Evolutionary conservation across 1,140 invertebrate genomes (phyloP).

Genomic region (Papilio helenus): DNA sequence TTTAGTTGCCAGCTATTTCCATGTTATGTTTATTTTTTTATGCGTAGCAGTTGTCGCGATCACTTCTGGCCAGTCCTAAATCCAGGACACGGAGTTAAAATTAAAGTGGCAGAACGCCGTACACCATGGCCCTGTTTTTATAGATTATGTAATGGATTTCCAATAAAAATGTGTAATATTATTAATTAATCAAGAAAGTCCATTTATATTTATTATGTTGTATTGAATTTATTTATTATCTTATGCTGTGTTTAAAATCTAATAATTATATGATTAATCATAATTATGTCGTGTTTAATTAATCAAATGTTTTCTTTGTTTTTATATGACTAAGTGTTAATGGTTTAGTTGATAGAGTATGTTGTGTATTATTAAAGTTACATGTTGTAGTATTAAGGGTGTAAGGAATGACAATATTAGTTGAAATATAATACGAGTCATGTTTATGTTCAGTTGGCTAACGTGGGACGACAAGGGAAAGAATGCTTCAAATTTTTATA

Average conservation of each 20-base stretch:
- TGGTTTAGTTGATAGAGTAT: background rate
- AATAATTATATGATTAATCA: background rate
- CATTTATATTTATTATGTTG: background rate
- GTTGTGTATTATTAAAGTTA: background rate
- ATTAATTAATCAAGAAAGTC: background rate
- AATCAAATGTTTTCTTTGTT: background rate
- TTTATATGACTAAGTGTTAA: background rate
- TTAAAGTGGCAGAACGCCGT: constrained; percentile 14
- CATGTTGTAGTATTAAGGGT: background rate
- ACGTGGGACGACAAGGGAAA: constrained; percentile 1
- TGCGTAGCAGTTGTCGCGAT: background rate
- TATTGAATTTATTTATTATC: background rate
- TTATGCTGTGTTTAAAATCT: background rate
- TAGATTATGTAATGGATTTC: background rate
- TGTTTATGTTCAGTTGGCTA: background rate
- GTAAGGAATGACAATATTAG: background rate
- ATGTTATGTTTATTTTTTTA: constrained; percentile 3
- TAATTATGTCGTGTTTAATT: background rate
- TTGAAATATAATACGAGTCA: background rate
- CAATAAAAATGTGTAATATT: background rate
- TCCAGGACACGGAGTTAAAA: constrained; percentile 10
- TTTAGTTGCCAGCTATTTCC: background rate
- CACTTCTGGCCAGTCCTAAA: constrained; percentile 1
- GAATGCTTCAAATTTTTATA: constrained; percentile 3
- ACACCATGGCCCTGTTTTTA: background rate